A percentile compares a stretch with the other conserved stretches of the same genome.
Evolutionary conservation across 2,797 vertebrate genomes (phyloP).

Genomic region (Tympanoctomys barrerae): DNA sequence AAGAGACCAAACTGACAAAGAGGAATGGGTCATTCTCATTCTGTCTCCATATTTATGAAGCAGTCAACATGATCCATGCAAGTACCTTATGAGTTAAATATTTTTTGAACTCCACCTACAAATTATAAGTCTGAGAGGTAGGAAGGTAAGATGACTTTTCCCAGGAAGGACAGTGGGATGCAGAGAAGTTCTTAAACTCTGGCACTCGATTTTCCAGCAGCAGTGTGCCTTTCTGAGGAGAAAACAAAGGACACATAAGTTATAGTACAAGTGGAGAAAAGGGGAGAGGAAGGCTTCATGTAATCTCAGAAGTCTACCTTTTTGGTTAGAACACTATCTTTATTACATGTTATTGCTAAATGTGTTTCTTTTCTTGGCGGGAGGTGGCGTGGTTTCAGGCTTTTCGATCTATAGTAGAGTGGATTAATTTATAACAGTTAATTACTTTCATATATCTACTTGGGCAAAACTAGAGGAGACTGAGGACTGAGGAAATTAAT

Average conservation of each 20-base stretch:
- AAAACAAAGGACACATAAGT: neutral
- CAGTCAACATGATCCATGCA: neutral
- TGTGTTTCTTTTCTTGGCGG: neutral
- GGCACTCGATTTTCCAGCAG: neutral
- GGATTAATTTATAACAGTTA: conserved; percentile 25
- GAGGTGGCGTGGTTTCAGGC: neutral
- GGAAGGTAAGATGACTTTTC: neutral
- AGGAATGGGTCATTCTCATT: neutral
- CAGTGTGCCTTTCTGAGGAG: neutral
- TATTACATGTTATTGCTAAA: conserved; percentile 36
- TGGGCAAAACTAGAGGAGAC: neutral
- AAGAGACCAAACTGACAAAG: neutral
- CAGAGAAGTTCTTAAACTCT: neutral
- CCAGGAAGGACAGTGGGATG: neutral
- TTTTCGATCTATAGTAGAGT: conserved; percentile 38
- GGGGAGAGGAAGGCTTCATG: neutral
- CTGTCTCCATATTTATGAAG: conserved; percentile 2
- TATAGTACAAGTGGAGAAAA: neutral
- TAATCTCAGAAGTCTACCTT: neutral
- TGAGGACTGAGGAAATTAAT: conserved; percentile 47
- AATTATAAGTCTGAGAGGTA: neutral
- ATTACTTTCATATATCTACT: conserved; percentile 25
- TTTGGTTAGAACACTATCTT: conserved; percentile 18
- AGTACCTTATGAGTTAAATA: neutral
- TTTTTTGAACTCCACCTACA: conserved; percentile 39